A percentile compares a stretch with the other conserved stretches of the same genome.
phyloP scores from a whole-genome alignment of 1,140 invertebrate species.

The Ips nitidus region DNA sequence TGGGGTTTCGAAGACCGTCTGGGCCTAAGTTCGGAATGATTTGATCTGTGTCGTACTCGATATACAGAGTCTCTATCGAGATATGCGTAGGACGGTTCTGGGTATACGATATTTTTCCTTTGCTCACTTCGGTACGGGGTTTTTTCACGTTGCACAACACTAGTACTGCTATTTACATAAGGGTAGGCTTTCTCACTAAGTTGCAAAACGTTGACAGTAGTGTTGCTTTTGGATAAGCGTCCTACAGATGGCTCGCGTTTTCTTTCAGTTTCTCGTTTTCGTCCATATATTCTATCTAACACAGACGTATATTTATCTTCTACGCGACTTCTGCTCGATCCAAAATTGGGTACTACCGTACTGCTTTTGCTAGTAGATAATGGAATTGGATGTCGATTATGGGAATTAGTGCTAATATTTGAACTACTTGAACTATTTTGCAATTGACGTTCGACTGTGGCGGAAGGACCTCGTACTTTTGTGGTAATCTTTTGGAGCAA shows the following conservation, averaged over 20 bases:
- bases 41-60: conserved; percentile 45
- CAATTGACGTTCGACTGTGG: conserved; percentile 46
- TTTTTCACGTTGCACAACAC: conserved; percentile 55
- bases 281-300: conserved; percentile 64
- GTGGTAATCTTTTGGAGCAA: conserved; percentile 76
- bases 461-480: conserved; percentile 67
- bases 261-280: conserved; percentile 64
- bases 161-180: conserved; percentile 51
- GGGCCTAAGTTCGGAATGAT: conserved; percentile 51
- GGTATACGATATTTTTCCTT: conserved; percentile 39
- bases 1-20: conserved; percentile 52
- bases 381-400: conserved; percentile 25
- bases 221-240: conserved; percentile 59
- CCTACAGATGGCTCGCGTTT: conserved; percentile 62
- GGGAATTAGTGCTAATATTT: conserved; percentile 16
- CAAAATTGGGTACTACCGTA: conserved; percentile 49
- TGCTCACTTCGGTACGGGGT: conserved; percentile 57
- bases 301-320: conserved; percentile 76
- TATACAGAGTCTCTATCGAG: conserved; percentile 46
- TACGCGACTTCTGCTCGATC: conserved; percentile 59
- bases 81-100: conserved; percentile 46
- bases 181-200: conserved; percentile 71
- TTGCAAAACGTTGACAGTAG: conserved; percentile 57
- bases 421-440: conserved; percentile 34
- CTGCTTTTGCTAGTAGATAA: conserved; percentile 52